Percentiles rank a stretch among this genome's conserved stretches.
Conservation (phyloP, 2,888 invertebrate genomes). For the Caenorhabditis drosophilae region DNA sequence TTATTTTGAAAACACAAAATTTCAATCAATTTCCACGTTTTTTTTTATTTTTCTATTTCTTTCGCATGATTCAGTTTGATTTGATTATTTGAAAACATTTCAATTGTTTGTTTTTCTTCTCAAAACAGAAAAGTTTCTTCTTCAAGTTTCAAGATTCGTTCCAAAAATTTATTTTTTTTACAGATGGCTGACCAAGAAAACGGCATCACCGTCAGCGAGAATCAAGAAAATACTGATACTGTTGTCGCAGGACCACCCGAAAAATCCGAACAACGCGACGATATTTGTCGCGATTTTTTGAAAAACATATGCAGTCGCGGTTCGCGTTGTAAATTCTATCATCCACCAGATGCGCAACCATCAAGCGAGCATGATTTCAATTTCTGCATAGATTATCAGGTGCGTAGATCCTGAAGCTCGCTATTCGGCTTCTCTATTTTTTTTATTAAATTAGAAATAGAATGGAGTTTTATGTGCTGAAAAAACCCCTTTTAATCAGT, state of each 20-base stretch:
- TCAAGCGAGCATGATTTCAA: constrained; percentile 66
- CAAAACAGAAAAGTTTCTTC: neutral
- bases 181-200: constrained; percentile 26
- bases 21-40: constrained; percentile 3
- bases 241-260: no score
- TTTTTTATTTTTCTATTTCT: constrained; percentile 1
- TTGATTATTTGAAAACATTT: neutral
- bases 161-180: constrained; percentile 2
- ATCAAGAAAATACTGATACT: neutral
- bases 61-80: neutral
- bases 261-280: constrained; percentile 41
- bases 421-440: constrained; percentile 1
- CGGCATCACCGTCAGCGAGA: constrained; percentile 7
- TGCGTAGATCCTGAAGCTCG: no score
- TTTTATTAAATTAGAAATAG: constrained; percentile 3
- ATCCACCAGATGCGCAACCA: constrained; percentile 70
- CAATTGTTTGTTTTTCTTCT: neutral
- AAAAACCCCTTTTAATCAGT: no score
- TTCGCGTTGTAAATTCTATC: constrained; percentile 74
- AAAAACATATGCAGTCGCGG: constrained; percentile 76
- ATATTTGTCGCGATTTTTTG: constrained; percentile 75
- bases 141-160: neutral
- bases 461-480: no score
- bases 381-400: constrained; percentile 76
- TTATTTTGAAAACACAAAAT: no score